These are phyloP conservation scores for Brachyalestes nurse DNA, from an alignment of 2,797 vertebrate genomes.

Conservation along the genomic window DNA sequence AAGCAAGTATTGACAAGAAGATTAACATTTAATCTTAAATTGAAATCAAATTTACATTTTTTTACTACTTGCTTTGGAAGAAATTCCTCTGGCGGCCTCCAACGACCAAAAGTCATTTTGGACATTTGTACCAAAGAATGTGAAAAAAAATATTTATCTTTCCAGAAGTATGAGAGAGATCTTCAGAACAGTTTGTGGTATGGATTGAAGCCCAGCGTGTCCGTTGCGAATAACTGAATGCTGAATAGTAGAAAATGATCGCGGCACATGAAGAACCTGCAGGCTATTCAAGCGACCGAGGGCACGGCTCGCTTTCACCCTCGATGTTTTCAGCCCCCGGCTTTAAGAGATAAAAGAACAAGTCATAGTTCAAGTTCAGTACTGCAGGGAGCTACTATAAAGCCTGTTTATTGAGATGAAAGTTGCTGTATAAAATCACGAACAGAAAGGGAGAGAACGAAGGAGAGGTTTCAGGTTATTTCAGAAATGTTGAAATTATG, in stretches of 20 bases:
- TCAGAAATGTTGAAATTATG: not conserved
- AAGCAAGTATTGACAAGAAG: too few relatives aligned
- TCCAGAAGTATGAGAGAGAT: slow-evolving; percentile 28
- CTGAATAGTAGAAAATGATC: slow-evolving; percentile 21
- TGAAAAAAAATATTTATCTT: slow-evolving; percentile 14
- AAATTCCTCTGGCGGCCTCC: not conserved
- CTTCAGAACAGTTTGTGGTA: slow-evolving; percentile 28
- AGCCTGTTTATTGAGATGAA: slow-evolving; percentile 32
- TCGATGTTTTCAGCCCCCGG: slow-evolving; percentile 29
- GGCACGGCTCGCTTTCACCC: slow-evolving; percentile 50
- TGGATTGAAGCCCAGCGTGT: slow-evolving; percentile 35
- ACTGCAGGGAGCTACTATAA: slow-evolving; percentile 44
- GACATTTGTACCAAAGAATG: slow-evolving; percentile 15
- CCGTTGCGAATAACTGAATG: slow-evolving; percentile 40
- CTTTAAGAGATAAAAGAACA: slow-evolving; percentile 51
- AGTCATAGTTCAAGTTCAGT: slow-evolving; percentile 68
- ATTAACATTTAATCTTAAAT: too few relatives aligned
- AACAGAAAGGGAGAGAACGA: not conserved
- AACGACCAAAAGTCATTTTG: not conserved
- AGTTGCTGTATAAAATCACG: slow-evolving; percentile 31
- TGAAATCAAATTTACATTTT: too few relatives aligned
- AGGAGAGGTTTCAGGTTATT: not conserved
- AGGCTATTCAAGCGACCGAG: slow-evolving; percentile 33
- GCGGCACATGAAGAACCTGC: slow-evolving; percentile 9
- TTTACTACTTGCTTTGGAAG: not conserved